Evolutionary conservation across 2,797 vertebrate genomes (phyloP).

Genomic region (Alosa sapidissima): DNA sequence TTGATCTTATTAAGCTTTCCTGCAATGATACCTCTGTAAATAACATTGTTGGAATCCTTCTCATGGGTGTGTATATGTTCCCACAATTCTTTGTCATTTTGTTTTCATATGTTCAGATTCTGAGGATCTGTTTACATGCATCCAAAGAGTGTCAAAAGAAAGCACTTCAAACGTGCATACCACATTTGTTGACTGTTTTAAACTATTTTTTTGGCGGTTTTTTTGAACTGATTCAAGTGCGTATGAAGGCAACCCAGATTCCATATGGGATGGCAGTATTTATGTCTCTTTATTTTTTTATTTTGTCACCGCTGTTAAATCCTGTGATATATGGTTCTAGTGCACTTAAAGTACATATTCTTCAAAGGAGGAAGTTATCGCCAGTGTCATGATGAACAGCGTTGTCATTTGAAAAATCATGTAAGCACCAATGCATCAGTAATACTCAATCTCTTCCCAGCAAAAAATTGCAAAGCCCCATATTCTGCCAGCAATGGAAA

Average conservation of each 20-base stretch:
- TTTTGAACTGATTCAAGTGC: conserved; percentile 50
- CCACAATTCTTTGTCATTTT: conserved; percentile 49
- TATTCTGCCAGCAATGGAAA: too few species aligned
- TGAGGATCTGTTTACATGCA: conserved; percentile 45
- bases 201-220: conserved; percentile 48
- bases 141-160: conserved; percentile 44
- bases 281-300: conserved; percentile 56
- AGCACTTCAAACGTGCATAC: conserved; percentile 53
- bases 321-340: conserved; percentile 53
- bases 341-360: not conserved
- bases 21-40: conserved; percentile 43
- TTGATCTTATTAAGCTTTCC: conserved; percentile 48
- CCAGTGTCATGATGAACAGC: not conserved
- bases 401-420: too few species aligned
- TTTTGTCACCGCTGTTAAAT: conserved; percentile 53
- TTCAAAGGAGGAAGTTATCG: not conserved
- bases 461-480: too few species aligned
- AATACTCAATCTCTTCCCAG: too few species aligned
- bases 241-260: conserved; percentile 35
- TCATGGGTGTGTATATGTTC: conserved; percentile 13
- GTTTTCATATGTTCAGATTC: conserved; percentile 51
- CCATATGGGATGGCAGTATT: conserved; percentile 36
- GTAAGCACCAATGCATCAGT: too few species aligned
- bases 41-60: conserved; percentile 40
- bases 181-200: conserved; percentile 48